phyloP scores from a whole-genome alignment of 2,113 vertebrate species.

The Larimichthys polyactis region DNA sequence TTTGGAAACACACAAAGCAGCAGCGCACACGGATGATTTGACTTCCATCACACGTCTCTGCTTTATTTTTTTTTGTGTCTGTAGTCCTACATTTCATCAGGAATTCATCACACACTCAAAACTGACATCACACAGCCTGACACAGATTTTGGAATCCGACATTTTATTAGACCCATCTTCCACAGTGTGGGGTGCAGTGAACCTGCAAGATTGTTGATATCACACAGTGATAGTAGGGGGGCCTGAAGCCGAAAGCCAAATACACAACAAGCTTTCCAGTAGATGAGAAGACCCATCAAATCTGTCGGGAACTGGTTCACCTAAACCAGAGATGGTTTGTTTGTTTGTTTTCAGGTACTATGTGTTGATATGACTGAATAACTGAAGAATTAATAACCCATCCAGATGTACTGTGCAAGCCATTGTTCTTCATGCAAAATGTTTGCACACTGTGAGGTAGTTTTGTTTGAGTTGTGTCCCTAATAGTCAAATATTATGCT shows the following conservation, averaged over 20 bases:
- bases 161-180: slow-evolving; percentile 32
- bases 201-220: slow-evolving; percentile 40
- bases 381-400: neutral
- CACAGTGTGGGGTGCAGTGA: slow-evolving; percentile 33
- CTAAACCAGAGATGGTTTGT: neutral
- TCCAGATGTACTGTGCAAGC: neutral
- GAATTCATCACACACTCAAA: slow-evolving; percentile 5
- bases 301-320: slow-evolving; percentile 8
- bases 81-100: slow-evolving; percentile 1
- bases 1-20: neutral
- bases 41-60: neutral
- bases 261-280: slow-evolving; percentile 2
- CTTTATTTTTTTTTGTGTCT: neutral
- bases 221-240: neutral
- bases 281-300: slow-evolving; percentile 21
- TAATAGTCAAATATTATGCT: neutral
- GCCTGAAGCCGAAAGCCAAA: slow-evolving; percentile 38
- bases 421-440: neutral
- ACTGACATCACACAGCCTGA: slow-evolving; percentile 9
- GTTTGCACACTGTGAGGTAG: neutral
- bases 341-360: neutral
- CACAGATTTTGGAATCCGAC: slow-evolving; percentile 20
- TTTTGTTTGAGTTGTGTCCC: too few species aligned
- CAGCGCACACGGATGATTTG: neutral
- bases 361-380: neutral